phyloP scores from a whole-genome alignment of 2,113 vertebrate genomes.

The Vombatus ursinus region DNA sequence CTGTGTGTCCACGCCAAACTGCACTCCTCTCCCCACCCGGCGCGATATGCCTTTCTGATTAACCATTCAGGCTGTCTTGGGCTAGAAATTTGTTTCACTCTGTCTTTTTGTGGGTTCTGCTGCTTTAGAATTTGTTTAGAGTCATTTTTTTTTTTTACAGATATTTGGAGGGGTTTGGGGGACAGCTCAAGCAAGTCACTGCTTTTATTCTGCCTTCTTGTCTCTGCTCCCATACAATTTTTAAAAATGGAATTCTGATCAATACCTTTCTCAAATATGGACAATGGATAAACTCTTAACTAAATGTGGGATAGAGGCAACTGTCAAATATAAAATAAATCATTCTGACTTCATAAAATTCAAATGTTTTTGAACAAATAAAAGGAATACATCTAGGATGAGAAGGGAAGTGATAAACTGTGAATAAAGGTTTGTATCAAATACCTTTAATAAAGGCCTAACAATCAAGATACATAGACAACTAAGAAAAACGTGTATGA shows the following conservation, averaged over 20 bases:
- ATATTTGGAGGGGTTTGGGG: too few relatives aligned
- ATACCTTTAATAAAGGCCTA: not conserved
- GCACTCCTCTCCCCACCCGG: too few relatives aligned
- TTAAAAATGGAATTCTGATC: not conserved
- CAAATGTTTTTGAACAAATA: not conserved
- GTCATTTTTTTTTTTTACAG: too few relatives aligned
- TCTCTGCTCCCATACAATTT: too few relatives aligned
- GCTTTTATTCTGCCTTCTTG: too few relatives aligned
- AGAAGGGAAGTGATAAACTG: not conserved
- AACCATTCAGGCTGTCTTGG: too few relatives aligned
- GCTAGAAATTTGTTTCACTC: too few relatives aligned
- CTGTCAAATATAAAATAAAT: not conserved
- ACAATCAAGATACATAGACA: not conserved
- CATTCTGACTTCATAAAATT: not conserved
- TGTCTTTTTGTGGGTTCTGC: too few relatives aligned
- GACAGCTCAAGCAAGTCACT: too few relatives aligned
- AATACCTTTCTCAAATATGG: not conserved
- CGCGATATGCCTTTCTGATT: too few relatives aligned
- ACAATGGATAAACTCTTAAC: not conserved
- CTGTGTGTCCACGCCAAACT: too few relatives aligned
- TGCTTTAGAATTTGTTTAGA: too few relatives aligned
- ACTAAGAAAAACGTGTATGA: not conserved
- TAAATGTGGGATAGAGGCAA: not conserved
- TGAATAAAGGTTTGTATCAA: not conserved
- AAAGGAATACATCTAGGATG: not conserved